These are phyloP conservation scores for Potorous gilbertii DNA, from an alignment of 2,797 vertebrate genomes.

Conservation along the genomic window DNA sequence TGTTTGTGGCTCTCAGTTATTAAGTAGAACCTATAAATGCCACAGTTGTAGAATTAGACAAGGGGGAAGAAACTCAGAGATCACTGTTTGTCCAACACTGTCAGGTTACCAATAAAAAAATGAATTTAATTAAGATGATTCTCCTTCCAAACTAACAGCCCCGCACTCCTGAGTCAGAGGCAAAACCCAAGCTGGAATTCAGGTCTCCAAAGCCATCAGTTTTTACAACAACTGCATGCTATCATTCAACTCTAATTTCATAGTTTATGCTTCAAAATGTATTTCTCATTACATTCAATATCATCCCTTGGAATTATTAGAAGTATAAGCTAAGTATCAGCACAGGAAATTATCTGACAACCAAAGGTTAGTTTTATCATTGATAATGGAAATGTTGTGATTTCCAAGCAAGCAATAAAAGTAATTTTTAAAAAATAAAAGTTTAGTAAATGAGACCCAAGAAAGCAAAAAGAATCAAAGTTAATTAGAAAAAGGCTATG, in stretches of 20 bases:
- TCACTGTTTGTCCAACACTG: neutral
- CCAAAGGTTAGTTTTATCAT: too few species aligned
- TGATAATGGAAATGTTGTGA: too few species aligned
- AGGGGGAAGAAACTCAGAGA: neutral
- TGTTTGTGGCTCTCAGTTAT: neutral
- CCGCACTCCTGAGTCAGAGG: neutral
- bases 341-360: too few species aligned
- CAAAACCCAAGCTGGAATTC: neutral
- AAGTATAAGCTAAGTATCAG: neutral
- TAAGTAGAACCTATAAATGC: neutral
- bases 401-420: too few species aligned
- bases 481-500: neutral
- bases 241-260: neutral
- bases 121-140: neutral
- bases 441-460: fast-evolving
- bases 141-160: neutral
- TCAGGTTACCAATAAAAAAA: neutral
- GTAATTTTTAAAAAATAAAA: too few species aligned
- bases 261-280: neutral
- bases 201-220: neutral
- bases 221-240: neutral
- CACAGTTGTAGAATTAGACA: neutral
- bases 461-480: neutral
- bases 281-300: neutral
- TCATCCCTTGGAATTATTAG: too few species aligned